These are phyloP conservation scores for Halichondria panicea DNA, from an alignment of 37 sponge, comb jelly and placozoan species.

Conservation along the genomic window DNA sequence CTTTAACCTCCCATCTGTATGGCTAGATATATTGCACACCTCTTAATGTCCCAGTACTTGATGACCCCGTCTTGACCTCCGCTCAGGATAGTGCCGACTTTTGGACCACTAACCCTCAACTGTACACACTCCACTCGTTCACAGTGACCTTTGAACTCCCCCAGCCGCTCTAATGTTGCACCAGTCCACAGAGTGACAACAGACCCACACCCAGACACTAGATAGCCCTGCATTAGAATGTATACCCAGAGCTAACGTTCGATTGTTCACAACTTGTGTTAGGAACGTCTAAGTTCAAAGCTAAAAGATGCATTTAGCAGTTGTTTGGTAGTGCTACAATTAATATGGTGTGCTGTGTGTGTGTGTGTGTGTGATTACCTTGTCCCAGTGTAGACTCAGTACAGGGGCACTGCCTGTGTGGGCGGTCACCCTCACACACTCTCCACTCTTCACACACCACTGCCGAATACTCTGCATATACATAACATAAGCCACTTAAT, in stretches of 20 bases:
- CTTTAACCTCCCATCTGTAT: too few relatives aligned
- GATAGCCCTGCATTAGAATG: background rate
- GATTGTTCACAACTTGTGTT: background rate
- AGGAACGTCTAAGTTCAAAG: background rate
- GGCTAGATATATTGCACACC: conserved; percentile 14
- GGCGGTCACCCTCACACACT: conserved; percentile 43
- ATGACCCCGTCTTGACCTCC: conserved; percentile 44
- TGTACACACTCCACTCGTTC: conserved; percentile 69
- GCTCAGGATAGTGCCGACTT: conserved; percentile 33
- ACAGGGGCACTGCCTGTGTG: conserved; percentile 37
- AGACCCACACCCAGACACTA: background rate
- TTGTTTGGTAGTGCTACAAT: too few relatives aligned
- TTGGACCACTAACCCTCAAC: conserved; percentile 16
- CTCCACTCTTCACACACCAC: conserved; percentile 56
- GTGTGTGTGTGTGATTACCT: conserved; percentile 41
- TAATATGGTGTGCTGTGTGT: too few relatives aligned
- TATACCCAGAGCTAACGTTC: background rate
- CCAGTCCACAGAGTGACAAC: conserved; percentile 27
- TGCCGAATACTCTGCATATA: conserved; percentile 64
- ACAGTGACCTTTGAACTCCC: conserved; percentile 51
- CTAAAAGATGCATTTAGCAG: too few relatives aligned
- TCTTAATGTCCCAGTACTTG: conserved; percentile 60
- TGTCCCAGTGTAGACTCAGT: conserved; percentile 44
- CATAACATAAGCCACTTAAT: too few relatives aligned
- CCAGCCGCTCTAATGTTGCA: conserved; percentile 4